Conservation (phyloP, 2,113 vertebrate species). For the Phalacrocorax pelagicus region DNA sequence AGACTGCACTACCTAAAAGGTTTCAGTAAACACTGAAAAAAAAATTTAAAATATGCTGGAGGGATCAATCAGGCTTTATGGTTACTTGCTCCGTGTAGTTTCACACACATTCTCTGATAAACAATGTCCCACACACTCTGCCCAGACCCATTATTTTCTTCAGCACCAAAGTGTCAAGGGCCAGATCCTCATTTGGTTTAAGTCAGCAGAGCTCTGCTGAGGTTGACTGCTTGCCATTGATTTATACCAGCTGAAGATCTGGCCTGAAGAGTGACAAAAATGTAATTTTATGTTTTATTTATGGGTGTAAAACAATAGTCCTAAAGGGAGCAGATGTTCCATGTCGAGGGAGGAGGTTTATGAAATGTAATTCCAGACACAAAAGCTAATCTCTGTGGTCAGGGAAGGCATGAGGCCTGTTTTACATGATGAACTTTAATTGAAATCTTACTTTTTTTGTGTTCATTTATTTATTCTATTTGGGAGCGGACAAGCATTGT, state of each 20-base stretch:
- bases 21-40: constrained; percentile 69
- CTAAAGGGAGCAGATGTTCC: constrained; percentile 67
- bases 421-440: constrained; percentile 72
- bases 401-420: constrained; percentile 65
- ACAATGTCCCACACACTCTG: constrained; percentile 72
- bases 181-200: constrained; percentile 57
- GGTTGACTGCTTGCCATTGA: constrained; percentile 54
- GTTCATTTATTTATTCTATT: constrained; percentile 59
- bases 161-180: constrained; percentile 60
- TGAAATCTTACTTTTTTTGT: constrained; percentile 68
- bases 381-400: constrained; percentile 72
- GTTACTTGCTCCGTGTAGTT: constrained; percentile 62
- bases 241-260: constrained; percentile 66
- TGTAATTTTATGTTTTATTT: constrained; percentile 80
- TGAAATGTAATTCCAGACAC: constrained; percentile 71
- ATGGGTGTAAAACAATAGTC: constrained; percentile 76
- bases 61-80: constrained; percentile 70
- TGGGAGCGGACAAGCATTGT: constrained; percentile 13
- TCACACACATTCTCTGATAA: constrained; percentile 71
- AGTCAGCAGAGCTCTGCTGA: constrained; percentile 52
- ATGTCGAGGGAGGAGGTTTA: constrained; percentile 57
- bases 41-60: constrained; percentile 73
- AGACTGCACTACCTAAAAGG: constrained; percentile 74
- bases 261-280: constrained; percentile 76
- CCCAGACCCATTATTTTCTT: constrained; percentile 74